These are phyloP conservation scores for Pseudopleuronectes americanus DNA, from an alignment of 2,797 vertebrate genomes.

Conservation along the genomic window DNA sequence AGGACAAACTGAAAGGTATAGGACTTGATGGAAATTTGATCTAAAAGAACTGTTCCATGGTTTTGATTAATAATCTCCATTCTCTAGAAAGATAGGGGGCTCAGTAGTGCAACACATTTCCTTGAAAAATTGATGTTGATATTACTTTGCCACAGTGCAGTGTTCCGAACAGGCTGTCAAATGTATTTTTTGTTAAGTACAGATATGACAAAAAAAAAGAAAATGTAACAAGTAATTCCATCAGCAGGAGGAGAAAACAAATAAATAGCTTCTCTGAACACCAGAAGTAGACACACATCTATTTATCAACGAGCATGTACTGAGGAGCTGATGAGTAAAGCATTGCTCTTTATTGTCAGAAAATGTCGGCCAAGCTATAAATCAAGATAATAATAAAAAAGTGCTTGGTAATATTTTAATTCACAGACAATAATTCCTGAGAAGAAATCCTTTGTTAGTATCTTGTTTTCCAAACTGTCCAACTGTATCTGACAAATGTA, in stretches of 20 bases:
- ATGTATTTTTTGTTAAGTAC: slow-evolving; percentile 24
- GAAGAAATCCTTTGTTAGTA: not conserved
- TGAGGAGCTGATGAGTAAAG: not conserved
- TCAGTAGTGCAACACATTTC: slow-evolving; percentile 26
- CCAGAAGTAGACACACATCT: not conserved
- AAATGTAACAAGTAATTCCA: slow-evolving; percentile 6
- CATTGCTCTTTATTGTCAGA: not conserved
- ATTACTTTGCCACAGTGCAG: slow-evolving; percentile 24
- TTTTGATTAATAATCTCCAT: slow-evolving; percentile 25
- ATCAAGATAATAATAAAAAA: slow-evolving; percentile 5
- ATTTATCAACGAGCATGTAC: not conserved
- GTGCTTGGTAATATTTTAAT: slow-evolving; percentile 1
- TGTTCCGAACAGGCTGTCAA: slow-evolving; percentile 27
- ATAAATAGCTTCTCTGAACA: not conserved
- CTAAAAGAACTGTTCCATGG: slow-evolving; percentile 1
- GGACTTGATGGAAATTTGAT: slow-evolving; percentile 22
- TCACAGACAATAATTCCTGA: not conserved
- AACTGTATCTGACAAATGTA: not conserved
- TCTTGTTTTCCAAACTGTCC: no score
- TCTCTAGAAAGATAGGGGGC: slow-evolving; percentile 25
- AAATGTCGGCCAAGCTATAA: not conserved
- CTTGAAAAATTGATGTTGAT: slow-evolving; percentile 32
- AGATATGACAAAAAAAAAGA: slow-evolving; percentile 1
- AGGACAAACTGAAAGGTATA: slow-evolving; percentile 6
- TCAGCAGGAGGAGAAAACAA: slow-evolving; percentile 7